Percentiles rank a stretch among this genome's conserved stretches.
Conservation (phyloP, 1,140 invertebrate species). For the Papilio polyxenes region DNA sequence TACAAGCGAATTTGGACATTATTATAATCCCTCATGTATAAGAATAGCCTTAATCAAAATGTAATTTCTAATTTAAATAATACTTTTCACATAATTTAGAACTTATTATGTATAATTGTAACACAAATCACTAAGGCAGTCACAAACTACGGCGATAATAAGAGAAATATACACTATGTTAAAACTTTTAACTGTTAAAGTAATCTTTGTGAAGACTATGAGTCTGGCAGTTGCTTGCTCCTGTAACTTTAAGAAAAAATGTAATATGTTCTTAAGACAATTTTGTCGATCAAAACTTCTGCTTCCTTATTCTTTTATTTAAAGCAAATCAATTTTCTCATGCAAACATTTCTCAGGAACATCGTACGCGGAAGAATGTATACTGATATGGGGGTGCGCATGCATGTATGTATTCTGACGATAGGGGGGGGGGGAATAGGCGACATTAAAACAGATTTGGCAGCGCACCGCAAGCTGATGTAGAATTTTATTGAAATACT, state of each 20-base stretch:
- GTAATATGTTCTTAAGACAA: too few relatives aligned
- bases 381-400: background rate
- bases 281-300: too few relatives aligned
- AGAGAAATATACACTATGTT: too few relatives aligned
- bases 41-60: background rate
- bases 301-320: background rate
- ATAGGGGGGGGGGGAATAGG: background rate
- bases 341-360: constrained; percentile 10
- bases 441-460: constrained; percentile 31
- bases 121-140: too few relatives aligned
- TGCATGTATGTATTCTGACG: constrained; percentile 8
- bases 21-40: background rate
- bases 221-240: too few relatives aligned
- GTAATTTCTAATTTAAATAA: background rate
- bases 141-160: too few relatives aligned
- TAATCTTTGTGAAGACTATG: too few relatives aligned
- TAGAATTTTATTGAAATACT: constrained; percentile 37
- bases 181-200: too few relatives aligned
- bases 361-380: background rate
- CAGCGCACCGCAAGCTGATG: constrained; percentile 12
- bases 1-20: background rate
- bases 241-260: too few relatives aligned
- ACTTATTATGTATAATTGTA: background rate
- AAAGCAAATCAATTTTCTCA: background rate
- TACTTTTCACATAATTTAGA: background rate